These are phyloP conservation scores for Osmoderma eremita DNA, from an alignment of 2,888 invertebrate genomes.

Conservation along the genomic window DNA sequence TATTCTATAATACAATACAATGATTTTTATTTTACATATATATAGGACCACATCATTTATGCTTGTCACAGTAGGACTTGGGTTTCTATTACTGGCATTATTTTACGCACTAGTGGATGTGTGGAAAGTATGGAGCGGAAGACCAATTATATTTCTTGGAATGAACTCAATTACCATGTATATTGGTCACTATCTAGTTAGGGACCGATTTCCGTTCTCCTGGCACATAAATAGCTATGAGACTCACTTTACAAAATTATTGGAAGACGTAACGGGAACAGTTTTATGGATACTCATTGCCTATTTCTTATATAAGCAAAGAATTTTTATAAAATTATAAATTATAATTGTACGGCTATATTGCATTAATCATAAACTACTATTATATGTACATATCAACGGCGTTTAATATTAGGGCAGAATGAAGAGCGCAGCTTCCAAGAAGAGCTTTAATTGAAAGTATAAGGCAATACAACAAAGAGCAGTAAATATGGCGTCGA, in stretches of 20 bases:
- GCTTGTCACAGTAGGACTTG: conserved; percentile 80
- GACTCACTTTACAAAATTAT: conserved; percentile 75
- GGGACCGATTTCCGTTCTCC: conserved; percentile 79
- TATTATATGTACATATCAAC: too few species aligned
- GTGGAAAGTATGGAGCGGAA: conserved; percentile 79
- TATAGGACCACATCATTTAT: conserved; percentile 92
- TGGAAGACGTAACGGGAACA: conserved; percentile 85
- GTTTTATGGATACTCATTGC: conserved; percentile 84
- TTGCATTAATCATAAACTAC: background rate
- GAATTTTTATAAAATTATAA: conserved; percentile 76
- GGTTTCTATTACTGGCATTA: conserved; percentile 76
- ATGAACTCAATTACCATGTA: conserved; percentile 93
- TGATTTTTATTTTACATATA: conserved; percentile 45
- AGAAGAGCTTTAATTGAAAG: too few species aligned
- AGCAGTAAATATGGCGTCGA: too few species aligned
- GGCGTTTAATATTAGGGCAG: too few species aligned
- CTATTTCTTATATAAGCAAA: conserved; percentile 78
- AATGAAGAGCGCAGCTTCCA: too few species aligned
- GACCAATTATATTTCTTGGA: conserved; percentile 90
- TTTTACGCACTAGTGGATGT: conserved; percentile 85
- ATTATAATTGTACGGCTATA: background rate
- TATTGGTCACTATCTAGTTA: conserved; percentile 83
- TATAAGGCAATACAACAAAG: too few species aligned
- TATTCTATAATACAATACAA: background rate
- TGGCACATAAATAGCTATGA: conserved; percentile 45